Evolutionary conservation across 1,140 invertebrate genomes (phyloP).

Genomic region (Drosophila kikkawai): DNA sequence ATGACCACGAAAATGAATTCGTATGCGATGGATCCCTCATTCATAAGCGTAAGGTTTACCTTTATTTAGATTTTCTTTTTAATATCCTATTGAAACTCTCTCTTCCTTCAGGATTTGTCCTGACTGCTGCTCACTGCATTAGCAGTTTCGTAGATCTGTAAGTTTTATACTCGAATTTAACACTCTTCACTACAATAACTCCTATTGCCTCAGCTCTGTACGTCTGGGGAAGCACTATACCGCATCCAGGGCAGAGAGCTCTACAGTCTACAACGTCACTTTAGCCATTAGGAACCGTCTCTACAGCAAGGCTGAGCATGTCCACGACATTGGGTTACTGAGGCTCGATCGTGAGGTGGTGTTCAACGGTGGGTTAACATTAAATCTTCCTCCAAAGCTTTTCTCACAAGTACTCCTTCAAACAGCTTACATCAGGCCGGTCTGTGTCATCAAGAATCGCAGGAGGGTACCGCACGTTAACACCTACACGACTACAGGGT

Average conservation of each 20-base stretch:
- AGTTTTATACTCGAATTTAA: neutral
- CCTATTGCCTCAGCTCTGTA: neutral
- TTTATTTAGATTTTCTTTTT: no score
- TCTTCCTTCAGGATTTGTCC: neutral
- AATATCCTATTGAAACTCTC: no score
- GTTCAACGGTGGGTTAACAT: no score
- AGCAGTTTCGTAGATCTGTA: no score
- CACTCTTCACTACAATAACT: neutral
- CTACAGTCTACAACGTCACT: neutral
- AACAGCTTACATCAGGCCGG: constrained; percentile 9
- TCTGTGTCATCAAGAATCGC: constrained; percentile 5
- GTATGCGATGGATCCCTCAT: constrained; percentile 2
- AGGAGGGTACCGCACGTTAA: neutral
- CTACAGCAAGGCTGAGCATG: neutral
- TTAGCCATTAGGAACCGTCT: neutral
- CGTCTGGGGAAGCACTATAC: constrained; percentile 6
- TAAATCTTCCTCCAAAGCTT: no score
- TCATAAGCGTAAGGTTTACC: neutral
- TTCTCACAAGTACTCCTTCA: no score
- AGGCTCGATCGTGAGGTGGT: neutral
- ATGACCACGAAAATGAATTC: no score
- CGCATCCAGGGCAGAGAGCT: neutral
- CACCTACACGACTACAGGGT: neutral
- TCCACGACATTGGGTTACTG: neutral
- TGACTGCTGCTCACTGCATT: constrained; percentile 22